phyloP scores from a whole-genome alignment of 1,140 invertebrate genomes.

The Proctacanthus coquilletti region DNA sequence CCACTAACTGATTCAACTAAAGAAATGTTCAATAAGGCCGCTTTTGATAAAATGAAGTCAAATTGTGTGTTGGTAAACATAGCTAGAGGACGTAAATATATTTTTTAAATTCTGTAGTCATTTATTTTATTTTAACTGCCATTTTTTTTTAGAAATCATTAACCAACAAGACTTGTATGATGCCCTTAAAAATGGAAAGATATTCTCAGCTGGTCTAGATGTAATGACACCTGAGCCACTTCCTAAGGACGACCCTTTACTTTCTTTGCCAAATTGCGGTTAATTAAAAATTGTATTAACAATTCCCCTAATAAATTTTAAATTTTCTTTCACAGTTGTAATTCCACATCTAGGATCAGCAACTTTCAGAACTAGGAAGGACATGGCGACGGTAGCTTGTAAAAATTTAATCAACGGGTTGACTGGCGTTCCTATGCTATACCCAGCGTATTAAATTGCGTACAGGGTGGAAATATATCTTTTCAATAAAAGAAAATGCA shows the following conservation, averaged over 20 bases:
- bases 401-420: constrained; percentile 66
- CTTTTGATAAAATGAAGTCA: constrained; percentile 65
- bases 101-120: constrained; percentile 36
- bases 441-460: constrained; percentile 33
- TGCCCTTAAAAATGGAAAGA: constrained; percentile 56
- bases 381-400: constrained; percentile 64
- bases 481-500: no score
- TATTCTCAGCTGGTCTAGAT: constrained; percentile 82
- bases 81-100: constrained; percentile 44
- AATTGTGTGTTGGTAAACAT: constrained; percentile 67
- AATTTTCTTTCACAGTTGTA: constrained; percentile 38
- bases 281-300: constrained; percentile 18
- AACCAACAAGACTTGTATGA: constrained; percentile 63
- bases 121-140: constrained; percentile 17
- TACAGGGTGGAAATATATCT: no score
- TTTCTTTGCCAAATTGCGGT: constrained; percentile 68
- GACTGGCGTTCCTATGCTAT: constrained; percentile 45
- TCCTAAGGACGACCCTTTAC: constrained; percentile 58
- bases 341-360: constrained; percentile 82
- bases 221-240: constrained; percentile 86
- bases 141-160: constrained; percentile 37
- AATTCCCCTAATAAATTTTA: constrained; percentile 11
- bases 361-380: constrained; percentile 53
- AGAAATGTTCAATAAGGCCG: constrained; percentile 49
- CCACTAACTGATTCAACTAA: constrained; percentile 53